Evolutionary conservation across 2,888 invertebrate species (phyloP).

Genomic region (Emmelina monodactyla): DNA sequence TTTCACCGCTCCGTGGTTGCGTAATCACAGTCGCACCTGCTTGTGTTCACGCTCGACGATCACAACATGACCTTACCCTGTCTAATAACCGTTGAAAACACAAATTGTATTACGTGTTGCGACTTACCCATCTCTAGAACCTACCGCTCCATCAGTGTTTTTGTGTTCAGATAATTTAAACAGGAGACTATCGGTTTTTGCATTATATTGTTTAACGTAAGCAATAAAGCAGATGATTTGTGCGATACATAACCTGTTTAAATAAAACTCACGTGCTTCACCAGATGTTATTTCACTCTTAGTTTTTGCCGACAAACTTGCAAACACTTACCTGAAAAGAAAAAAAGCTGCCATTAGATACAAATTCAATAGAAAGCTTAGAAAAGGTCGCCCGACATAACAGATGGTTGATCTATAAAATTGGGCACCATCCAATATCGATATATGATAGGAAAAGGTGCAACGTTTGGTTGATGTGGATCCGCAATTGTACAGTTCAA

Average conservation of each 20-base stretch:
- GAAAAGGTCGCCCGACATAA: constrained; percentile 39
- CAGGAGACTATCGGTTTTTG: no score
- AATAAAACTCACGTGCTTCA: constrained; percentile 26
- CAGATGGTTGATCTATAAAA: constrained; percentile 42
- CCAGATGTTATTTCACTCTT: constrained; percentile 18
- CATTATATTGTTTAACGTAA: no score
- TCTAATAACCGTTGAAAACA: no score
- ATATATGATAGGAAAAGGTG: constrained; percentile 35
- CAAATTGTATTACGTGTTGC: no score
- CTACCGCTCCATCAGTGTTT: no score
- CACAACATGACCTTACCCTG: no score
- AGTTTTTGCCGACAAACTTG: constrained; percentile 26
- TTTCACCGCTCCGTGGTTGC: no score
- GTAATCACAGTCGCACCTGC: no score
- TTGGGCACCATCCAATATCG: constrained; percentile 24
- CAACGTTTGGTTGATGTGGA: constrained; percentile 39
- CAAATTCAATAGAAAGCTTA: constrained; percentile 32
- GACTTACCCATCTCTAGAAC: no score
- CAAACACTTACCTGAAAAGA: constrained; percentile 43
- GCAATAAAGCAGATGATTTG: no score
- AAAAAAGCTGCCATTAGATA: constrained; percentile 36
- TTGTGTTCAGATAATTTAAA: no score
- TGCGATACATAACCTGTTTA: constrained; percentile 7
- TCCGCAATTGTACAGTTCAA: constrained; percentile 34
- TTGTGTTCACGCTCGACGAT: no score